phyloP scores from a whole-genome alignment of 1,140 invertebrate genomes.

The Drosophila oshimai region DNA sequence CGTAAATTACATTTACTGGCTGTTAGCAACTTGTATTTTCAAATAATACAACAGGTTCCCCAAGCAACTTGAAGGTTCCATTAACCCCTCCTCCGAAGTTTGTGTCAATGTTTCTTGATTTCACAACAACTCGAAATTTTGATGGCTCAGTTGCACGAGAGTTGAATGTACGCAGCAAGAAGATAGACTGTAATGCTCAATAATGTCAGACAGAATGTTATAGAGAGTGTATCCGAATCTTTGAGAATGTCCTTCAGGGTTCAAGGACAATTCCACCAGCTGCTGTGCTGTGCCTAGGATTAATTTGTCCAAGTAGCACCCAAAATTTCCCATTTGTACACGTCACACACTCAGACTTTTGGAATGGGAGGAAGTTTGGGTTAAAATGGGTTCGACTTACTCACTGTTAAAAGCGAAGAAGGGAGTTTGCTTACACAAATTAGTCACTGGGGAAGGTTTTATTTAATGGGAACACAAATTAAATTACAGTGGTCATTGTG shows the following conservation, averaged over 20 bases:
- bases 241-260: constrained; percentile 1
- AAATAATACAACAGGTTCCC: constrained; percentile 50
- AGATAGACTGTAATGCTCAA: background rate
- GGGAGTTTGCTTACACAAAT: background rate
- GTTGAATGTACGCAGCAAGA: constrained; percentile 33
- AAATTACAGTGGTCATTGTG: background rate
- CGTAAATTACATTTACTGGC: constrained; percentile 27
- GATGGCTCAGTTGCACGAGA: constrained; percentile 2
- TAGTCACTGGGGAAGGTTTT: constrained; percentile 42
- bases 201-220: background rate
- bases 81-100: constrained; percentile 38
- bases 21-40: constrained; percentile 45
- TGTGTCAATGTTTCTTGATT: constrained; percentile 51
- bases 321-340: constrained; percentile 8
- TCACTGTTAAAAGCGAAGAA: background rate
- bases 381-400: background rate
- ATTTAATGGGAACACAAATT: background rate
- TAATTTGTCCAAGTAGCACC: constrained; percentile 14
- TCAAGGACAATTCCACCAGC: constrained; percentile 9
- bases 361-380: background rate
- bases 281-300: background rate
- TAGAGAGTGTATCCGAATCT: background rate
- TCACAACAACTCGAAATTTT: constrained; percentile 42
- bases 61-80: constrained; percentile 37
- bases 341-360: constrained; percentile 4